A percentile compares a stretch with the other conserved stretches of the same genome.
Conservation (phyloP, 35 echinoderm and acorn worm genomes). For the Nesometra sesokonis region DNA sequence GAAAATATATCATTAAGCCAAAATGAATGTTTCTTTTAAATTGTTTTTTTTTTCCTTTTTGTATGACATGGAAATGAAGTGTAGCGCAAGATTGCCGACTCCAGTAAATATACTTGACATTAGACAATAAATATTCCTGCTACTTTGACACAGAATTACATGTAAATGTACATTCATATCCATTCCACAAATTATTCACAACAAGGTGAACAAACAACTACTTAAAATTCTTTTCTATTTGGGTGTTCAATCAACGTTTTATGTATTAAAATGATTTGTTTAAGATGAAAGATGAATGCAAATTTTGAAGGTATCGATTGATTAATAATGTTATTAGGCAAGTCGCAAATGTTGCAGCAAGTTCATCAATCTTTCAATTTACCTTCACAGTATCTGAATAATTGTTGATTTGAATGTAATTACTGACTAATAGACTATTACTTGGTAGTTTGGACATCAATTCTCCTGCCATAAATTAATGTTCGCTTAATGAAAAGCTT, state of each 20-base stretch:
- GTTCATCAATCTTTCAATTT: background rate
- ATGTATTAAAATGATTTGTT: background rate
- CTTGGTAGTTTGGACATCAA: background rate
- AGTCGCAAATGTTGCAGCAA: background rate
- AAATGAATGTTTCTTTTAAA: too few relatives aligned
- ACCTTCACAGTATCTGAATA: background rate
- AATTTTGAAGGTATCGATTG: background rate
- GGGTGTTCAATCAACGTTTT: background rate
- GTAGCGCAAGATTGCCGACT: too few relatives aligned
- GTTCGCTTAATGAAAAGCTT: background rate
- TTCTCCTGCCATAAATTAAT: background rate
- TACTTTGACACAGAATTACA: too few relatives aligned
- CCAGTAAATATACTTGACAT: background rate
- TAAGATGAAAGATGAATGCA: background rate
- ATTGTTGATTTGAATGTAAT: constrained; percentile 1
- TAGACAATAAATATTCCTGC: background rate
- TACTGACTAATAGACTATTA: background rate
- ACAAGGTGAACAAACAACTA: background rate
- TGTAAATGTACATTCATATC: background rate
- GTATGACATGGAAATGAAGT: too few relatives aligned
- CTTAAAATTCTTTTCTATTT: background rate
- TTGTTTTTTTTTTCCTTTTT: too few relatives aligned
- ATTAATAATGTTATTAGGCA: background rate
- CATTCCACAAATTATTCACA: background rate
- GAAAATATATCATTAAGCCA: too few relatives aligned